Conservation (phyloP, 2,888 invertebrate species). For the Caenorhabditis afra region DNA sequence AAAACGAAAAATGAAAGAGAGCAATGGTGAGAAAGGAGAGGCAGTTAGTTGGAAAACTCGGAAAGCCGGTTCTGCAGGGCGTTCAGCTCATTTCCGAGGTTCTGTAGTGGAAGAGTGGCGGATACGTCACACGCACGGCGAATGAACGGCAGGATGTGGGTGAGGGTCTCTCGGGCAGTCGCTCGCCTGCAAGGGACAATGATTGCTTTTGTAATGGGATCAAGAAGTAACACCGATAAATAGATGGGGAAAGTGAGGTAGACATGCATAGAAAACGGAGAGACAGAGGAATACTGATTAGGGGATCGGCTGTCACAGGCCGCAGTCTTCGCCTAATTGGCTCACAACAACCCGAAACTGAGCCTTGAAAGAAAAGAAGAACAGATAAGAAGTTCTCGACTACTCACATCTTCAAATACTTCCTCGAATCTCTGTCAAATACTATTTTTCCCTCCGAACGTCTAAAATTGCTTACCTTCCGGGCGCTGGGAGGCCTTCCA, state of each 20-base stretch:
- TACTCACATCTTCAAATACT: conserved; percentile 23
- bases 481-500: conserved; percentile 37
- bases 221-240: neutral
- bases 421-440: conserved; percentile 19
- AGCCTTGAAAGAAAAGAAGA: neutral
- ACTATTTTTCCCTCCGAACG: neutral
- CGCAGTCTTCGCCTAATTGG: too few relatives aligned
- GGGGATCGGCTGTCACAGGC: neutral
- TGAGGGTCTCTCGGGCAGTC: conserved; percentile 39
- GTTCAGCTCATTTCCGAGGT: conserved; percentile 44
- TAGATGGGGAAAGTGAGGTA: too few relatives aligned
- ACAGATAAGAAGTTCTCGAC: neutral
- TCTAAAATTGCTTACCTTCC: conserved; percentile 23
- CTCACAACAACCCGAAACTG: neutral
- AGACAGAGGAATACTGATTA: neutral
- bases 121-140: conserved; percentile 56
- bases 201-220: too few relatives aligned
- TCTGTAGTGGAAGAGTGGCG: conserved; percentile 17
- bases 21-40: too few relatives aligned
- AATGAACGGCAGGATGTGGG: conserved; percentile 57
- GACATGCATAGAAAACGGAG: neutral
- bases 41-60: conserved; percentile 45
- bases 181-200: conserved; percentile 21
- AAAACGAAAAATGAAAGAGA: conserved; percentile 14
- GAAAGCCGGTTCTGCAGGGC: conserved; percentile 54